Evolutionary conservation across 2,113 vertebrate species (phyloP).

Genomic region (Sinocyclocheilus grahami): DNA sequence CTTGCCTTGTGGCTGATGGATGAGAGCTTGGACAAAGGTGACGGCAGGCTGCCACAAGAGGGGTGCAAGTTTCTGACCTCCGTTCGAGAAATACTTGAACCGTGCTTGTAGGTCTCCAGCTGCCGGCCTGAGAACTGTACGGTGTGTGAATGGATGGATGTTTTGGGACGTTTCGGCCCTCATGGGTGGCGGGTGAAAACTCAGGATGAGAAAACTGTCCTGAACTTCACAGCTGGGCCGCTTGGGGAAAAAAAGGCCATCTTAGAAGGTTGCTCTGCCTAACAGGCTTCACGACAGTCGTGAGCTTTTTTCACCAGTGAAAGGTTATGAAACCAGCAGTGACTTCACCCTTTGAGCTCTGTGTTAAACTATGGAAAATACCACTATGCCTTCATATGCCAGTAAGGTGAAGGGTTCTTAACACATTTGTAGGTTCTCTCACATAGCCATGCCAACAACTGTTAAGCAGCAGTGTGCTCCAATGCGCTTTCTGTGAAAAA

Average conservation of each 20-base stretch:
- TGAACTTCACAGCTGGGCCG: slow-evolving; percentile 35
- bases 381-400: background rate
- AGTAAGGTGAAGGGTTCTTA: background rate
- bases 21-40: slow-evolving; percentile 32
- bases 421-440: background rate
- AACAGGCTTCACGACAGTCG: slow-evolving; percentile 18
- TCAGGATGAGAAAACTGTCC: slow-evolving; percentile 37
- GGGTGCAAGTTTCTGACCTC: slow-evolving; percentile 25
- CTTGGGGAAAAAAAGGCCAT: slow-evolving; percentile 24
- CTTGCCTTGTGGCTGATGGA: slow-evolving; percentile 39
- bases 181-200: slow-evolving; percentile 16
- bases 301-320: slow-evolving; percentile 38
- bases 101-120: background rate
- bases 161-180: slow-evolving; percentile 25
- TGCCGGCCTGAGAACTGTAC: background rate
- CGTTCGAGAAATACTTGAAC: slow-evolving; percentile 30
- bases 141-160: background rate
- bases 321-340: slow-evolving; percentile 34
- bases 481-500: background rate
- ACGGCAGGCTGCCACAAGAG: background rate
- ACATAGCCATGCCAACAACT: background rate
- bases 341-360: background rate
- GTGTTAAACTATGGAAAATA: background rate
- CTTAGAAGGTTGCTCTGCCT: slow-evolving; percentile 28
- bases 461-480: background rate